A percentile compares a stretch with the other conserved stretches of the same genome.
phyloP scores from a whole-genome alignment of 2,797 vertebrate genomes.

The Nasua narica region DNA sequence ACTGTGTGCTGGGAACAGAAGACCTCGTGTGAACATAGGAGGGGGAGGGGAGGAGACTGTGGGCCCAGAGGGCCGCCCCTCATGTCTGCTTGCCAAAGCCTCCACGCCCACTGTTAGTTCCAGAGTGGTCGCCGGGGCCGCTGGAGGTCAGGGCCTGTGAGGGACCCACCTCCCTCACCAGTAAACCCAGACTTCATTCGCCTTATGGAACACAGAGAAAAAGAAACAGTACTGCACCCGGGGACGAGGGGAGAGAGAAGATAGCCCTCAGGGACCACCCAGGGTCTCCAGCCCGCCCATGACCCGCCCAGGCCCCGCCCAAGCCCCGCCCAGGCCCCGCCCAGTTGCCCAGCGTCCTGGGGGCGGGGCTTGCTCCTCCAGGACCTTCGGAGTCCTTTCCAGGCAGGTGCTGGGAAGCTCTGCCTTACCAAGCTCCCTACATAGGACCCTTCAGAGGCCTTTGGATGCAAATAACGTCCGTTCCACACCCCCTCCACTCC shows the following conservation, averaged over 20 bases:
- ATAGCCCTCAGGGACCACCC: background rate
- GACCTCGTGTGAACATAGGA: fast-evolving
- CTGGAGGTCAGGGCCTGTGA: background rate
- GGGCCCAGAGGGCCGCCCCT: no score
- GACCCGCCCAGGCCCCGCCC: background rate
- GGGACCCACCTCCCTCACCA: background rate
- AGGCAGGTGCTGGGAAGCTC: background rate
- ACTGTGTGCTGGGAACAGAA: background rate
- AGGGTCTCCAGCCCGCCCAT: background rate
- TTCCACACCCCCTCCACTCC: background rate
- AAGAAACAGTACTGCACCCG: background rate
- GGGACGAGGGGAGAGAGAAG: fast-evolving
- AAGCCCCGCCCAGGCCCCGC: background rate
- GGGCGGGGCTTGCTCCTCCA: no score
- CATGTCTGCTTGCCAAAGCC: background rate
- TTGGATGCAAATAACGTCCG: background rate
- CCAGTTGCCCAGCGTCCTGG: background rate
- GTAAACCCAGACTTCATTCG: background rate
- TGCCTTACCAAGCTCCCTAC: background rate
- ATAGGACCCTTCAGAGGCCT: background rate
- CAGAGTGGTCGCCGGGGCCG: fast-evolving
- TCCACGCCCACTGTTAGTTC: no score
- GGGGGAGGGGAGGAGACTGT: background rate
- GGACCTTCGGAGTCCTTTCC: background rate
- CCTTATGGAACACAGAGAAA: background rate